Evolutionary conservation across 1,140 invertebrate species (phyloP), one percentile per base, ranked within the genome.

Genomic region (Saxidomus purpurata): DNA sequence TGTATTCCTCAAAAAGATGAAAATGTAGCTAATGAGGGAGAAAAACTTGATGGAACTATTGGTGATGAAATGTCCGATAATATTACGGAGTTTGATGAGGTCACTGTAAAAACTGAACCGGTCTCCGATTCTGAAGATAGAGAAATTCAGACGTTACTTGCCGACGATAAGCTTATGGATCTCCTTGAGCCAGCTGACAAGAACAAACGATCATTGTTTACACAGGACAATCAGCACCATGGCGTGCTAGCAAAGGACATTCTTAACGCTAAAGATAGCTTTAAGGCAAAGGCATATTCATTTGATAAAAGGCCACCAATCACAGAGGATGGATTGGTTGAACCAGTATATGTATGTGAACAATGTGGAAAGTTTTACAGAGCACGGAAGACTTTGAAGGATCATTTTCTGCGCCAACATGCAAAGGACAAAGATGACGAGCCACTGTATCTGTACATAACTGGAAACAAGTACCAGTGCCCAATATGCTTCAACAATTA

Each of bases 331-430:
- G 86, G 86, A 28, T 19, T 79, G 15, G 63, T 88, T 77, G 86
- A 88, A 43, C 86, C 86, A 13, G 86, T 88, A 6, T 88, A 88
- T 55, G 86, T 88, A 6, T 88, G 86, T 79, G 86, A 88, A 43
- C 86, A 88, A 55, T 88, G 86, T 71, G 86, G 86, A 31, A 88
- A 88, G 47, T 88, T 88, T 67, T 88, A 88, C 43, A 13, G 86
- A 9, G 76, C 86, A 9, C 76, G 86, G 34, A 88, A 88, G 38
- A 71, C 86, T 31, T n/a, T 88, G 8, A 88, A 81, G 31, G 86
- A 88, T 52, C 86, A 88, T 49, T 88, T 88, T 28, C 36, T 81
- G 1, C 86, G 86, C 0, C 76, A 88, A 28, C 86, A 88, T 31
- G 40, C 76, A 6, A 77, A 43, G 34, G 52, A 28, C 17, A 59